These are phyloP conservation scores for Stenchaetothrips biformis DNA, from an alignment of 2,888 invertebrate genomes.

Conservation along the genomic window DNA sequence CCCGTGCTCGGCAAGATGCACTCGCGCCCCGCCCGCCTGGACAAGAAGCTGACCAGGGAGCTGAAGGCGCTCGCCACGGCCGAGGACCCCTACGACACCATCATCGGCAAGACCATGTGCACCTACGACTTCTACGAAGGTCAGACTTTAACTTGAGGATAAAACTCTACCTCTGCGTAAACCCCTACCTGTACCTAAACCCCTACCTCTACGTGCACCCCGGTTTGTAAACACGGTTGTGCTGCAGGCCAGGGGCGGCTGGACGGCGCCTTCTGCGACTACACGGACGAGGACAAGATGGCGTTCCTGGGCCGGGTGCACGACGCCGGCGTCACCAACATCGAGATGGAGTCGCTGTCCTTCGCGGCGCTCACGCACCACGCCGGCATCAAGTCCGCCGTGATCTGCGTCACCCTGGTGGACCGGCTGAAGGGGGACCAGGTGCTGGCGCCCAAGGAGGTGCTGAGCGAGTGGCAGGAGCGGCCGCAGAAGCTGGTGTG, in stretches of 20 bases:
- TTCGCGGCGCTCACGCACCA: slow-evolving; percentile 92
- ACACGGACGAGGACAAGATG: slow-evolving; percentile 83
- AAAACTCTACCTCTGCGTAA: too few relatives aligned
- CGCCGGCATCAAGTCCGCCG: slow-evolving; percentile 88
- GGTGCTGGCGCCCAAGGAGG: slow-evolving; percentile 82
- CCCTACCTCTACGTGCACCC: too few relatives aligned
- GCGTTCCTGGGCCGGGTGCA: slow-evolving; percentile 73
- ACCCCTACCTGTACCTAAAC: too few relatives aligned
- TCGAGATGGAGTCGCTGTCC: slow-evolving; percentile 94
- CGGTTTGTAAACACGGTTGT: slow-evolving; percentile 49
- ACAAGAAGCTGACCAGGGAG: slow-evolving; percentile 73
- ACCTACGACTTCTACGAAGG: slow-evolving; percentile 98
- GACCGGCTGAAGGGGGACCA: slow-evolving; percentile 93
- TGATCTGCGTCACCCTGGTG: slow-evolving; percentile 86
- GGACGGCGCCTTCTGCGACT: slow-evolving; percentile 96
- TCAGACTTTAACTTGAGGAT: slow-evolving; percentile 43
- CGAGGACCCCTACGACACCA: slow-evolving; percentile 80
- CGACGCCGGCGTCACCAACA: slow-evolving; percentile 80
- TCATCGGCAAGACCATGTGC: slow-evolving; percentile 91
- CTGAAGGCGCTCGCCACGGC: slow-evolving; percentile 67
- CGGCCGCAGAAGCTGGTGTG: slow-evolving; percentile 81
- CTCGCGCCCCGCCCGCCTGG: slow-evolving; percentile 76
- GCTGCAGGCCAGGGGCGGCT: slow-evolving; percentile 82
- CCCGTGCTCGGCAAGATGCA: slow-evolving; percentile 79
- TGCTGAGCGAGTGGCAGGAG: slow-evolving; percentile 84